Base-by-base conservation (phyloP, 2,113 vertebrate genomes). In the Chlorodrepanis virens region DNA sequence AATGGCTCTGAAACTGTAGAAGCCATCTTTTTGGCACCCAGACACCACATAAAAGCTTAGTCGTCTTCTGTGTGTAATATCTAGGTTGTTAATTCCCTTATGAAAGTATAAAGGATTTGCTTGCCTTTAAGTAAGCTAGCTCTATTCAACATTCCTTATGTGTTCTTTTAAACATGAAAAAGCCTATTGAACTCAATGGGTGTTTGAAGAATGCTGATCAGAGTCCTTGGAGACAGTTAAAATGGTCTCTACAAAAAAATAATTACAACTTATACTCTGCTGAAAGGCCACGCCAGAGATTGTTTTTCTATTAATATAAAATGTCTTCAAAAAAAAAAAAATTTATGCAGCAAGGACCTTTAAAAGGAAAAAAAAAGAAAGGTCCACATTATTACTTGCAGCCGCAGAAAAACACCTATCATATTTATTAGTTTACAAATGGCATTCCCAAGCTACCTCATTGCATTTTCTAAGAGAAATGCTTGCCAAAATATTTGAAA, bases 81-180 rank as follows among this genome's bases (percentile, higher is more conserved):
- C 68, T 54, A 90, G 54, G 93, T 37, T 69, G n/a, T 52, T 87
- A 59, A 83, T 77, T 89, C 60, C 35, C 47, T 17, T 70, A 40
- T 37, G 59, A 94, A 94, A 94, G 87, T 50, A 87, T 17, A 47
- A 71, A 87, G 50, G 11, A 76, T 77, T 63, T 94, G 15, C 75
- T 88, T 87, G 56, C 33, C 90, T 93, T 63, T 93, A 59, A 93
- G 80, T 90, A 80, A 86, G 20, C 3, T 31, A 91, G 39, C 19
- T 68, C 52, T 67, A 59, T 80, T 93, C 90, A 85, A 68, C 33
- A 40, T 77, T 95, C 33, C 31, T 90, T 71, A 83, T 29, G 56
- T 21, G 35, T 72, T 70, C 47, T 82, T 85, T 92, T 91, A 90
- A 95, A 91, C 50, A 87, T 74, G 42, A 92, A 94, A 88, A 93